phyloP scores from a whole-genome alignment of 2,888 invertebrate species.

The Cheilosia soror region DNA sequence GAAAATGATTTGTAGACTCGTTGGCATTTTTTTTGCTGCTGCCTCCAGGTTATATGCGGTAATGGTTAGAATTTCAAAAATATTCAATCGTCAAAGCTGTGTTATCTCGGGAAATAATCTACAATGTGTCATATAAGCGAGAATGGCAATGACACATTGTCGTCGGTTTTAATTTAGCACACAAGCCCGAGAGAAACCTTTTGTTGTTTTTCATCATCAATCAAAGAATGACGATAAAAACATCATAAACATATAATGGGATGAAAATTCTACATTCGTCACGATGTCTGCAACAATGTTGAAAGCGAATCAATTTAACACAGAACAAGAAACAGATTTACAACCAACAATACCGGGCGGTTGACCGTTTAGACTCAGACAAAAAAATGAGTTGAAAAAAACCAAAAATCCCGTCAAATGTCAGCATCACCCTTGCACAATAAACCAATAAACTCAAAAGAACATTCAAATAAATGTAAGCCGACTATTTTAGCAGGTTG shows the following conservation, averaged over 20 bases:
- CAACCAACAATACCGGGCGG: neutral
- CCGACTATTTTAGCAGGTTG: too few relatives aligned
- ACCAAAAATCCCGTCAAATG: too few relatives aligned
- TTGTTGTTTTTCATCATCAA: constrained; percentile 15
- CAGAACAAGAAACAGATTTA: neutral
- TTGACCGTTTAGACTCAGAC: too few relatives aligned
- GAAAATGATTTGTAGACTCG: constrained; percentile 16
- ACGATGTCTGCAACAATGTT: constrained; percentile 15
- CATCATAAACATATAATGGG: neutral
- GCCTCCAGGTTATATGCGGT: neutral
- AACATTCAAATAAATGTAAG: too few relatives aligned
- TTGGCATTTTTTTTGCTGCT: constrained; percentile 1
- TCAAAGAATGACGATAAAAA: constrained; percentile 14
- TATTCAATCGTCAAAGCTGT: constrained; percentile 3
- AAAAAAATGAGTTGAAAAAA: too few relatives aligned
- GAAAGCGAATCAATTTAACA: neutral
- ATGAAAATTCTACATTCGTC: constrained; percentile 4
- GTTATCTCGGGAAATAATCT: constrained; percentile 3
- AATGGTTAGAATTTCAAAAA: constrained; percentile 25
- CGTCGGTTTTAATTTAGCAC: constrained; percentile 11
- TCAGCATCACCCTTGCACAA: too few relatives aligned
- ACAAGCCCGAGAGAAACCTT: neutral
- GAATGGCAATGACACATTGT: constrained; percentile 40
- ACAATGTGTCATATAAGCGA: constrained; percentile 29
- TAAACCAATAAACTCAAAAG: too few relatives aligned